Percentiles rank a stretch among this genome's conserved stretches.
These are phyloP conservation scores for Otolemur crassicaudatus DNA, from an alignment of 2,797 vertebrate genomes.

Conservation along the genomic window DNA sequence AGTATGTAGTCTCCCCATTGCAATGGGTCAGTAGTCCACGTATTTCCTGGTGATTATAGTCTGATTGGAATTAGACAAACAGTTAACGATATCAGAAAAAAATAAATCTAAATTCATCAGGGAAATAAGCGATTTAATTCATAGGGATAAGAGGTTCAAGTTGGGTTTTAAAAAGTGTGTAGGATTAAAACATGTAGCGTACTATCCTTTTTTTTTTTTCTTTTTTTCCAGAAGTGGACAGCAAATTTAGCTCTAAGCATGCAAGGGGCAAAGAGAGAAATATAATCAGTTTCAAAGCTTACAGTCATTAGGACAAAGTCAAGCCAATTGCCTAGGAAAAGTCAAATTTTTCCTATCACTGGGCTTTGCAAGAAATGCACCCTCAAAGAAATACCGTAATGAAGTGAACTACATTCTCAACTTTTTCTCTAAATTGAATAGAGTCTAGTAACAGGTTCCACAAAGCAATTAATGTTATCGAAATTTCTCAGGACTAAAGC, in stretches of 20 bases:
- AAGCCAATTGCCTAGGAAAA: slow-evolving; percentile 18
- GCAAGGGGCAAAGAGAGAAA: background rate
- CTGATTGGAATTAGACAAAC: background rate
- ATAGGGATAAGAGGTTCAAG: background rate
- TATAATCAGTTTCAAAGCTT: background rate
- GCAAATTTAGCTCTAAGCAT: background rate
- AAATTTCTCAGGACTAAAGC: background rate
- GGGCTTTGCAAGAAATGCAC: background rate
- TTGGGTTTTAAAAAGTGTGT: background rate
- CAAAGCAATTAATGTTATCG: background rate
- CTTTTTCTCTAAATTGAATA: background rate
- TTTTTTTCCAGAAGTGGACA: background rate
- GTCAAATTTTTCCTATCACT: background rate
- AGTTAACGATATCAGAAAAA: background rate
- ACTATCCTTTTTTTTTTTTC: background rate
- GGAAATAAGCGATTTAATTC: background rate
- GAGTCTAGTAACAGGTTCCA: background rate
- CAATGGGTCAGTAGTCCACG: background rate
- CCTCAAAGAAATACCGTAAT: background rate
- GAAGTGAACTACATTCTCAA: background rate
- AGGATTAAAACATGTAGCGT: background rate
- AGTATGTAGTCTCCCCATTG: background rate
- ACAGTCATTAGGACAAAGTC: background rate
- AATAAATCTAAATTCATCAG: background rate
- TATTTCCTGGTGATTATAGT: background rate